These are phyloP conservation scores for Chelonus insularis DNA, from an alignment of 1,140 invertebrate genomes.

Conservation along the genomic window DNA sequence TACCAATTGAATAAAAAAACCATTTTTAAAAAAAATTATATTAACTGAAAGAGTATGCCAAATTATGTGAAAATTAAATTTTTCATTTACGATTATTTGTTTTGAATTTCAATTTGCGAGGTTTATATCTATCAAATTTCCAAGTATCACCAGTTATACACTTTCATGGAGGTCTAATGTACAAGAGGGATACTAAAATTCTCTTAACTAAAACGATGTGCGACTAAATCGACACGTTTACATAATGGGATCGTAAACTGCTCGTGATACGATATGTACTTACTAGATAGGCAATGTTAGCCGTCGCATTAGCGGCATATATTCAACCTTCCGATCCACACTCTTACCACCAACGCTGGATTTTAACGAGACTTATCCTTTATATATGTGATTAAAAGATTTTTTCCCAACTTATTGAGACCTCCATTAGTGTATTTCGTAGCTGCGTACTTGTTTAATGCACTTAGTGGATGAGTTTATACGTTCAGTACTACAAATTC, in stretches of 20 bases:
- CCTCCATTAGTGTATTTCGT: too few species aligned
- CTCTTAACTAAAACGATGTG: slow-evolving; percentile 17
- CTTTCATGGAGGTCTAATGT: not conserved
- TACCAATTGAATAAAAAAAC: too few species aligned
- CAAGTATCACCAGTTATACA: not conserved
- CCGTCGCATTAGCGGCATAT: slow-evolving; percentile 8
- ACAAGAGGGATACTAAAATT: not conserved
- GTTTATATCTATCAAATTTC: not conserved
- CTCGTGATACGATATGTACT: slow-evolving; percentile 21
- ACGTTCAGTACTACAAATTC: too few species aligned
- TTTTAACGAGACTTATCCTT: not conserved
- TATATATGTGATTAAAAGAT: not conserved
- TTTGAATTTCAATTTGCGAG: not conserved
- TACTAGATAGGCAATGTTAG: slow-evolving; percentile 1
- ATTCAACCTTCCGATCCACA: slow-evolving; percentile 1
- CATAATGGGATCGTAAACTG: slow-evolving; percentile 37
- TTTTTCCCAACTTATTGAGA: not conserved
- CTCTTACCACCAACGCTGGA: not conserved
- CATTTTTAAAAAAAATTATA: too few species aligned
- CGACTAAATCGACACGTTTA: slow-evolving; percentile 22
- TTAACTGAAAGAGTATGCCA: too few species aligned
- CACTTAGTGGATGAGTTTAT: too few species aligned
- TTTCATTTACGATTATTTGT: too few species aligned
- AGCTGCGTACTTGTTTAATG: too few species aligned
- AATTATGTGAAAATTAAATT: not conserved